A percentile compares a stretch with the other conserved stretches of the same genome.
phyloP scores from a whole-genome alignment of 2,888 invertebrate species.

The Camptogramma bilineatum region DNA sequence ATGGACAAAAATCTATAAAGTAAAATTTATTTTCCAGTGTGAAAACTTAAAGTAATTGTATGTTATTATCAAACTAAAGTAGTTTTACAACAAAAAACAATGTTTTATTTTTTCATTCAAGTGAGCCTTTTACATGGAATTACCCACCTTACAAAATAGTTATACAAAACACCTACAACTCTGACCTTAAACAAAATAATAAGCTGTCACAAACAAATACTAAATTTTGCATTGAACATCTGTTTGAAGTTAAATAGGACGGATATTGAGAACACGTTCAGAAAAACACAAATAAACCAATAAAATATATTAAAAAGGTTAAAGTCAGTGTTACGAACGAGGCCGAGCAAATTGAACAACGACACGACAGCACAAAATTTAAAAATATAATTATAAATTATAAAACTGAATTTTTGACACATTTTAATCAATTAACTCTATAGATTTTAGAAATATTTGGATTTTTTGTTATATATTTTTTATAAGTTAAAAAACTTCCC shows the following conservation, averaged over 20 bases:
- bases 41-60: no score
- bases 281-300: slow-evolving; percentile 38
- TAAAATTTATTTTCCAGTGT: no score
- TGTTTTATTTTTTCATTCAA: no score
- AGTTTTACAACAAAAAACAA: no score
- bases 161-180: slow-evolving; percentile 36
- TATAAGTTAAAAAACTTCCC: no score
- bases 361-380: slow-evolving; percentile 13
- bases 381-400: not conserved
- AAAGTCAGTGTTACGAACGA: slow-evolving; percentile 34
- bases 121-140: no score
- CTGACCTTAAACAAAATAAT: slow-evolving; percentile 35
- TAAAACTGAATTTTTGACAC: not conserved
- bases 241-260: not conserved
- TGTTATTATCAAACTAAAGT: no score
- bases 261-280: slow-evolving; percentile 35
- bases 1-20: no score
- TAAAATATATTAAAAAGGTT: slow-evolving; percentile 32
- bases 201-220: slow-evolving; percentile 9
- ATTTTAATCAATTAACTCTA: not conserved
- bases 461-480: no score
- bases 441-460: not conserved
- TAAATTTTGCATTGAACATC: slow-evolving; percentile 13
- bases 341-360: slow-evolving; percentile 10
- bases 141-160: slow-evolving; percentile 13